phyloP scores from a whole-genome alignment of 1,140 invertebrate species.

The Drosophila bipectinata region DNA sequence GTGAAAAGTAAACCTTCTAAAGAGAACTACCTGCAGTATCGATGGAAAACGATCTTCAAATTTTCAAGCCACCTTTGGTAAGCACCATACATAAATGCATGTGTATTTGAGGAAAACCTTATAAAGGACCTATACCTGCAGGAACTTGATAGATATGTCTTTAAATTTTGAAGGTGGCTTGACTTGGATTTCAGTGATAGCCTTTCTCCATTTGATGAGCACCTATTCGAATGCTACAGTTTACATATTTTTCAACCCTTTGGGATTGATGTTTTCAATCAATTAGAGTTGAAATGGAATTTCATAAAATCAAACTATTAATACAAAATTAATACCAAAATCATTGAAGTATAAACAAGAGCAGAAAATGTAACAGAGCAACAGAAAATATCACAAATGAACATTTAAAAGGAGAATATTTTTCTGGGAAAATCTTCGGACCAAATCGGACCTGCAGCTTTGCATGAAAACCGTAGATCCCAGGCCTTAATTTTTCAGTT shows the following conservation, averaged over 20 bases:
- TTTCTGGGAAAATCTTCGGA: not conserved
- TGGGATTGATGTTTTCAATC: not conserved
- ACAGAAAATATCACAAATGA: not conserved
- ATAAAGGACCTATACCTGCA: not conserved
- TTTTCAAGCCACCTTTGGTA: not conserved
- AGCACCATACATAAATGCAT: too few species aligned
- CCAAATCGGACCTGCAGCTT: not conserved
- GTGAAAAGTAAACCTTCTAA: not conserved
- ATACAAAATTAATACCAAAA: slow-evolving; percentile 2
- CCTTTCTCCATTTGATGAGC: not conserved
- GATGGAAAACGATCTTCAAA: not conserved
- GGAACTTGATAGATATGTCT: not conserved
- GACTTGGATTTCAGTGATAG: not conserved
- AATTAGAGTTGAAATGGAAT: too few species aligned
- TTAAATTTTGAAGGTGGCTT: not conserved
- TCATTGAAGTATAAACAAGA: slow-evolving; percentile 11
- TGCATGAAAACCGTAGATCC: not conserved
- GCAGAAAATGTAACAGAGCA: slow-evolving; percentile 7
- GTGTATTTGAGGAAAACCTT: not conserved
- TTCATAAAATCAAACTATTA: not conserved
- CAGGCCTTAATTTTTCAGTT: not conserved
- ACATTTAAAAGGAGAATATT: not conserved
- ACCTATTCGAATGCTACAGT: slow-evolving; percentile 6
- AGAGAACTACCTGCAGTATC: not conserved
- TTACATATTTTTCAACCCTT: not conserved